Conservation (phyloP, 2,797 vertebrate species). For the Anguilla marmorata region DNA sequence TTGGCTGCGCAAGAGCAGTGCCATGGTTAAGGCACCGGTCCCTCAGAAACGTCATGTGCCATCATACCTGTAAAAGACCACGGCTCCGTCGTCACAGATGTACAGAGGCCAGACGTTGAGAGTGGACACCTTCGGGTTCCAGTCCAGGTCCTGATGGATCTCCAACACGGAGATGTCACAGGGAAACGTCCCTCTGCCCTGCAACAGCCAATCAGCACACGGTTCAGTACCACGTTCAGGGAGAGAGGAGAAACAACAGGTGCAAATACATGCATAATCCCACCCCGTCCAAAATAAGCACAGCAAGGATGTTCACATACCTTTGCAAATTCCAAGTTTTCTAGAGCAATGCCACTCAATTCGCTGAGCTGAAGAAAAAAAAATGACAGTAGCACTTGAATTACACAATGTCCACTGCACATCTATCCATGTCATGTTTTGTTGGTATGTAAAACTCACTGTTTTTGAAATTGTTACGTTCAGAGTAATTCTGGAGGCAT, state of each 20-base stretch:
- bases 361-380: conserved; percentile 82
- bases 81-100: conserved; percentile 98
- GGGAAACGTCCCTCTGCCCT: conserved; percentile 99
- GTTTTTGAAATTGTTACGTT: not conserved
- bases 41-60: not conserved
- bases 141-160: conserved; percentile 98
- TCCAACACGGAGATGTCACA: conserved; percentile 99
- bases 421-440: not conserved
- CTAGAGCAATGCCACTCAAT: conserved; percentile 84
- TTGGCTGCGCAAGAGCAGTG: not conserved
- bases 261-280: not conserved
- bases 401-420: not conserved
- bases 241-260: not conserved
- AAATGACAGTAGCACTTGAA: conserved; percentile 16
- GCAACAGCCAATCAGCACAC: conserved; percentile 39
- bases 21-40: not conserved
- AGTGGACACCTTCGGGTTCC: conserved; percentile 98
- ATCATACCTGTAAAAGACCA: conserved; percentile 96
- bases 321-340: conserved; percentile 97
- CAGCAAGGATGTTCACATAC: conserved; percentile 63
- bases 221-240: not conserved
- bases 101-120: conserved; percentile 98
- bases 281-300: not conserved
- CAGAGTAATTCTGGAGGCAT: not conserved
- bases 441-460: not conserved